phyloP scores from a whole-genome alignment of 2,888 invertebrate genomes.

The Ptilodon capucinus region DNA sequence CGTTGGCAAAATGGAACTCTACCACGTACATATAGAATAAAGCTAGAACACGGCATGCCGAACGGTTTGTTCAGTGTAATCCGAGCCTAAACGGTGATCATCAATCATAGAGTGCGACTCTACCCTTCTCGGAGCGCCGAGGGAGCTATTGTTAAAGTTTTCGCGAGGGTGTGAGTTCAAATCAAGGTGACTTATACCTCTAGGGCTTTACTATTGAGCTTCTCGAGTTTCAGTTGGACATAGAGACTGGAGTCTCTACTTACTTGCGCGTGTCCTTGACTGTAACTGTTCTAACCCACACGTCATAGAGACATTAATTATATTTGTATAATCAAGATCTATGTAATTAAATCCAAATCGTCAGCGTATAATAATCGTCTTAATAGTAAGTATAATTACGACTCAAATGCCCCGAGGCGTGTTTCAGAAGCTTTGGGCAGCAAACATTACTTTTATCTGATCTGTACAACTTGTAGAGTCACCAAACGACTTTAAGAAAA shows the following conservation, averaged over 20 bases:
- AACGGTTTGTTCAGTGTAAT: slow-evolving; percentile 31
- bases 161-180: background rate
- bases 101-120: slow-evolving; percentile 35
- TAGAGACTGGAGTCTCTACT: too few relatives aligned
- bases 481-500: too few relatives aligned
- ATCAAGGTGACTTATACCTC: background rate
- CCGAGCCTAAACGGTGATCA: slow-evolving; percentile 41
- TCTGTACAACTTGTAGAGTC: too few relatives aligned
- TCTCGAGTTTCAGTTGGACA: too few relatives aligned
- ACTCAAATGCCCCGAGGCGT: background rate
- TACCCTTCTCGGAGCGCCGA: background rate
- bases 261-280: background rate
- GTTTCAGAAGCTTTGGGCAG: background rate
- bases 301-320: background rate
- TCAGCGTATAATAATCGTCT: background rate
- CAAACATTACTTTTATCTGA: background rate
- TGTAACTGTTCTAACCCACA: background rate
- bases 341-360: background rate
- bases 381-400: slow-evolving; percentile 1
- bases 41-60: background rate
- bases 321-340: background rate
- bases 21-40: background rate
- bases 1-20: background rate
- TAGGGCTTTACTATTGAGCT: background rate
- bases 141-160: background rate